Evolutionary conservation across 2,797 vertebrate genomes (phyloP).

Genomic region (Buceros bicornis): DNA sequence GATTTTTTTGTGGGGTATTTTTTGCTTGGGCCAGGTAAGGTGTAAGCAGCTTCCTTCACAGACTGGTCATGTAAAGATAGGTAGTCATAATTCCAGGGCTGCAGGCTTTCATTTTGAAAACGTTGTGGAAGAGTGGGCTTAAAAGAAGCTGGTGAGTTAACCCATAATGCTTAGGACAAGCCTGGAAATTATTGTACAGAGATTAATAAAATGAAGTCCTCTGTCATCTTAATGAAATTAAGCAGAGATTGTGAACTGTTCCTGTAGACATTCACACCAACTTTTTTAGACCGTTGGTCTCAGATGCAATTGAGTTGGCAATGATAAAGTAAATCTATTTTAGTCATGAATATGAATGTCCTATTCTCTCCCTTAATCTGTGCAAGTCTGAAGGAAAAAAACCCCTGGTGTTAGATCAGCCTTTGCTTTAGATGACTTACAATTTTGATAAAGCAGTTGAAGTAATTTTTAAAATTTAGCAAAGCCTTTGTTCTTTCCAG

Average conservation of each 20-base stretch:
- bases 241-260: not conserved
- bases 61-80: not conserved
- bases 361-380: not conserved
- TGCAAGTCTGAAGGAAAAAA: not conserved
- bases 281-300: not conserved
- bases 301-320: not conserved
- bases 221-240: not conserved
- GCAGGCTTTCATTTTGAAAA: not conserved
- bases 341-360: not conserved
- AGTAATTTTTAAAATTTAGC: conserved; percentile 22
- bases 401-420: not conserved
- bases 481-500: conserved; percentile 50
- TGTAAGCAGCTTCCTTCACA: not conserved
- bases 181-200: not conserved
- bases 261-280: not conserved
- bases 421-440: conserved; percentile 8
- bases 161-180: not conserved
- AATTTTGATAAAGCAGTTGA: conserved; percentile 20
- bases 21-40: not conserved
- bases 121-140: not conserved
- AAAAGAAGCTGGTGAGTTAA: not conserved
- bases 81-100: not conserved
- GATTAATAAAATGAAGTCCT: not conserved
- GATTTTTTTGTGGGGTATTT: accelerated
- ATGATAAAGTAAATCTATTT: not conserved